Base-by-base conservation (phyloP, 1,140 invertebrate genomes). In the Pseudomyrmex concolor region DNA sequence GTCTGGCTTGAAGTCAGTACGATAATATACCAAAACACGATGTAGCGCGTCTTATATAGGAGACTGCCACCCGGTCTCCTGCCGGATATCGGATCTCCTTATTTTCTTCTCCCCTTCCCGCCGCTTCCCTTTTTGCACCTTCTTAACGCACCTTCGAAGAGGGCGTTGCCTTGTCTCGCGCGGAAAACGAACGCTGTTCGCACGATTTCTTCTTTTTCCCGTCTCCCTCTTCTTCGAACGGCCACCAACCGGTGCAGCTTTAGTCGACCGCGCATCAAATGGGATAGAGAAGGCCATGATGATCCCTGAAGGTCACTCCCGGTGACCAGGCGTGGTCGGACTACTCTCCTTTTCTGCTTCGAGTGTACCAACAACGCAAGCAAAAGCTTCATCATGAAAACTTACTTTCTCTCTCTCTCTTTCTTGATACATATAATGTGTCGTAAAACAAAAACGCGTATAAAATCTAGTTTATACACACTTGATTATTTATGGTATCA, bases 211-310 rank as follows among this genome's bases (percentile, higher is more conserved):
- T 89, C 87, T 91, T 88, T 78, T 84, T 82, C 5, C 17, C 48
- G 9, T 60, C 71, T 80, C 54, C 71, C 71, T 59, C 54, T 59
- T 80, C n/a, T 43, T 34, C 19, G 9, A 60, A 59, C 86, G 71
- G 82, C 84, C 81, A 85, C 73, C 77, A 68, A 84, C 90, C 89
- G 90, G 91, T 90, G 89, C 83, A 89, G 84, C 77, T 87, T 85
- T 86, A 70, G 82, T 19, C 86, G 25, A 48, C 4, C 66, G 55
- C 25, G 68, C 73, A 34, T 80, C 71, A 66, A 64, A 62, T 83
- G 73, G 83, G 83, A 78, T 84, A 86, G 84, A 64, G 82, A 81
- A 87, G 85, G 83, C 78, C 67, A 84, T 70, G 90, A 88, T 85
- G 88, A 90, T 86, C 71, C 86, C 77, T 87, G 86, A 89, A 90